phyloP scores from a whole-genome alignment of 2,113 vertebrate species.

The Gila orcuttii region DNA sequence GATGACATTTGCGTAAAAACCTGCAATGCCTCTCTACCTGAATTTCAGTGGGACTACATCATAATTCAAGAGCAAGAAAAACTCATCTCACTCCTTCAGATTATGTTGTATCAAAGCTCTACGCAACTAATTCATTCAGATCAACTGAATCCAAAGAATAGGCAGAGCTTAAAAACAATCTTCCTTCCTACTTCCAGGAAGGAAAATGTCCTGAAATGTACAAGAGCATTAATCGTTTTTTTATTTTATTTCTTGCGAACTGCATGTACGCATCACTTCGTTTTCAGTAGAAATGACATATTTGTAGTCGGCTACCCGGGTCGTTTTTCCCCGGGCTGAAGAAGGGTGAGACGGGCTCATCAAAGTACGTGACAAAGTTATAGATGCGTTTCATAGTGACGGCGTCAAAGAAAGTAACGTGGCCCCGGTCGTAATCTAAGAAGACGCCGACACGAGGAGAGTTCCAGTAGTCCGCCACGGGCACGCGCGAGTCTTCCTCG shows the following conservation, averaged over 20 bases:
- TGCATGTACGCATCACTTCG: neutral
- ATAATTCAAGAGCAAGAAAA: slow-evolving; percentile 32
- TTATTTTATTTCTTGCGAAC: neutral
- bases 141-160: slow-evolving; percentile 28
- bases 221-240: neutral
- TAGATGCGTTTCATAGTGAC: slow-evolving; percentile 79
- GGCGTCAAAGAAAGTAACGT: slow-evolving; percentile 78
- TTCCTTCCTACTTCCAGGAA: neutral
- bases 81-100: slow-evolving; percentile 3
- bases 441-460: slow-evolving; percentile 78
- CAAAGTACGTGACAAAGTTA: slow-evolving; percentile 76
- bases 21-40: slow-evolving; percentile 49
- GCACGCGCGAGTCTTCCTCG: slow-evolving; percentile 74
- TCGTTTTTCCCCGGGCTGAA: slow-evolving; percentile 82
- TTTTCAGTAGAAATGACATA: slow-evolving; percentile 79
- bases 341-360: slow-evolving; percentile 76
- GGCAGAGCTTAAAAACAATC: neutral
- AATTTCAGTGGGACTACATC: slow-evolving; percentile 53
- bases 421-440: slow-evolving; percentile 78
- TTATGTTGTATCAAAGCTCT: slow-evolving; percentile 29
- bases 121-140: slow-evolving; percentile 1
- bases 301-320: slow-evolving; percentile 75
- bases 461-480: slow-evolving; percentile 78
- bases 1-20: slow-evolving; percentile 39
- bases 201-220: slow-evolving; percentile 19